These are phyloP conservation scores for Papilio helenus DNA, from an alignment of 1,140 invertebrate species.

Conservation along the genomic window DNA sequence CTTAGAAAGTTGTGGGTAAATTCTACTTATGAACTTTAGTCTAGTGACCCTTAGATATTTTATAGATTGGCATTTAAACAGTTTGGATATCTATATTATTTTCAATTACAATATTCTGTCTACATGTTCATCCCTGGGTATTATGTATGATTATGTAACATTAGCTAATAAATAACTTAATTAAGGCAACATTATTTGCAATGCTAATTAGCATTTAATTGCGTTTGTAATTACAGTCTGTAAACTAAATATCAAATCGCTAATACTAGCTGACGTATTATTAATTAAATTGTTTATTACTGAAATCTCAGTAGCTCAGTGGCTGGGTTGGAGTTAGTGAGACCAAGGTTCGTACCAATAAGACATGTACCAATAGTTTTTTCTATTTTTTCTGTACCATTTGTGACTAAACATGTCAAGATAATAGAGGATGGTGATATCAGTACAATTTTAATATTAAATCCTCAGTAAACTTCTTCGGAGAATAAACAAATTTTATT, in stretches of 20 bases:
- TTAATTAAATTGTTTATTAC: background rate
- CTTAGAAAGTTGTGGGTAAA: background rate
- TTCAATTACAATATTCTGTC: background rate
- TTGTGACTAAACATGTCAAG: background rate
- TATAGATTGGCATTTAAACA: no score
- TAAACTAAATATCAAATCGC: slow-evolving; percentile 19
- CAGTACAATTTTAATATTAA: no score
- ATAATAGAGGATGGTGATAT: background rate
- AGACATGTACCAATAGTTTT: no score
- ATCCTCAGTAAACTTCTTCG: no score
- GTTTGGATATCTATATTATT: no score
- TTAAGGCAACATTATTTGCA: slow-evolving; percentile 21
- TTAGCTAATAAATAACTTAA: slow-evolving; percentile 16
- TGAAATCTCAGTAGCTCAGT: background rate
- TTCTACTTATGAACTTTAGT: no score
- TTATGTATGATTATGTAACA: background rate
- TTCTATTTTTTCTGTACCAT: background rate
- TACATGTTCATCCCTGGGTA: background rate
- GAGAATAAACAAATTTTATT: background rate
- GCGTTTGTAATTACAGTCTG: slow-evolving; percentile 22
- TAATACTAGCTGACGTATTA: background rate
- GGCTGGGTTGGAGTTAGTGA: background rate
- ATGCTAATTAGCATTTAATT: slow-evolving; percentile 18
- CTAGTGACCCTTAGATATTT: no score
- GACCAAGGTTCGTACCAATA: background rate